Evolutionary conservation across 2,113 vertebrate genomes (phyloP).

Genomic region (Antidorcas marsupialis): DNA sequence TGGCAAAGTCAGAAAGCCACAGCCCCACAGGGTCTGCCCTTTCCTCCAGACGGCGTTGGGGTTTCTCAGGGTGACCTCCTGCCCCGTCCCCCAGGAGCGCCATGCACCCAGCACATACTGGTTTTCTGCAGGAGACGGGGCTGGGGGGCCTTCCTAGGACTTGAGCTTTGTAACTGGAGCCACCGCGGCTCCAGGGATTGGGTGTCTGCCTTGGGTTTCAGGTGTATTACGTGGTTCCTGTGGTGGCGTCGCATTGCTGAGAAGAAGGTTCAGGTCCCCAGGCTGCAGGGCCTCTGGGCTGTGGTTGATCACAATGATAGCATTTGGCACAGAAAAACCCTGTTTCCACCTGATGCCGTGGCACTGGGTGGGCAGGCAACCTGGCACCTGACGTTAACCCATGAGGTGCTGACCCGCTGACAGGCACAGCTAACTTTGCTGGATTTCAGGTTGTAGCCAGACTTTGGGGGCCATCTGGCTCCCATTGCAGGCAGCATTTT

Average conservation of each 20-base stretch:
- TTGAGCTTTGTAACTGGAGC: constrained; percentile 46
- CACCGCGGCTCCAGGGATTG: not conserved
- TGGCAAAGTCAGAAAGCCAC: not conserved
- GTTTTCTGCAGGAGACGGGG: not conserved
- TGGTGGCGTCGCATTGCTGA: constrained; percentile 29
- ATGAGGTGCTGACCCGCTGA: not conserved
- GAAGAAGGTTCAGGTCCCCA: constrained; percentile 48
- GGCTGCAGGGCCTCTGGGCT: not conserved
- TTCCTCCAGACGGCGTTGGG: not conserved
- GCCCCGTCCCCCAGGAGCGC: not conserved
- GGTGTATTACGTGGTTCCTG: constrained; percentile 57
- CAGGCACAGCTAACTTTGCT: not conserved
- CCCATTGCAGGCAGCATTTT: not conserved
- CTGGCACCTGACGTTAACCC: constrained; percentile 42
- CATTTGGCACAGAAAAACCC: constrained; percentile 10
- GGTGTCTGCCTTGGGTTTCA: constrained; percentile 70
- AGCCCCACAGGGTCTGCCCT: not conserved
- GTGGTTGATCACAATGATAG: constrained; percentile 47
- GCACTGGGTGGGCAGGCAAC: not conserved
- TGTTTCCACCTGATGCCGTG: constrained; percentile 56
- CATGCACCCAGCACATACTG: not conserved
- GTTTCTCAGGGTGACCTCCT: not conserved
- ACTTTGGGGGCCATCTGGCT: not conserved
- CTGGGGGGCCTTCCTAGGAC: not conserved
- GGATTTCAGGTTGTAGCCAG: not conserved